Evolutionary conservation across 2,113 vertebrate species (phyloP), one percentile per base, ranked within the genome.

Genomic region (Oncorhynchus nerka): DNA sequence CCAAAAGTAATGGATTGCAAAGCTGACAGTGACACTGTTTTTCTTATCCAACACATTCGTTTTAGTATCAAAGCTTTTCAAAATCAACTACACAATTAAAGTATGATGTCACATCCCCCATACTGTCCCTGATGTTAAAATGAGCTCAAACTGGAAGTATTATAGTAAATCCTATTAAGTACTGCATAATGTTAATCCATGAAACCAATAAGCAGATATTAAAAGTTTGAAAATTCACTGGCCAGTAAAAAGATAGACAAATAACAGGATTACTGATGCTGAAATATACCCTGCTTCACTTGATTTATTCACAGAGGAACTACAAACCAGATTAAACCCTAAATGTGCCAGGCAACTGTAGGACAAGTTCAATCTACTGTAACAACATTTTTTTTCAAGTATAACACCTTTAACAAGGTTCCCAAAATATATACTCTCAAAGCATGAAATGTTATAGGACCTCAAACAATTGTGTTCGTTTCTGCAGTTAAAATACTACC

Each of bases 101-200:
- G 62, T 67, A 82, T 79, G 83, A 87, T 88, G 83, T 80, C 81
- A 74, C 65, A 76, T 88, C 84, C 79, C 71, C 76, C 67, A 86
- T 90, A 87, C 73, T 83, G 70, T 81, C 79, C 83, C 76, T 81
- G 84, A 72, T 80, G 86, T 87, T 86, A 81, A 84, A 81, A 88
- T 75, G 72, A 85, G 77, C 83, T 80, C 79, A 86, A 88, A 85
- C 80, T 78, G 80, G 84, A 85, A 85, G 76, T 84, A 86, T 77
- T 79, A 66, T 68, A 68, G 24, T 19, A 88, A 91, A 92, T 92
- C 90, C 90, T 88, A 84, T 92, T 91, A 91, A 74, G 80, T 83
- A 84, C 71, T 75, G 78, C 80, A 79, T 80, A 81, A 75, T 86
- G 79, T 75, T 92, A 91, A 91, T 92, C 88, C 87, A 88, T 87